These are phyloP conservation scores for Drosophila rellima DNA, from an alignment of 2,888 invertebrate genomes.

Conservation along the genomic window DNA sequence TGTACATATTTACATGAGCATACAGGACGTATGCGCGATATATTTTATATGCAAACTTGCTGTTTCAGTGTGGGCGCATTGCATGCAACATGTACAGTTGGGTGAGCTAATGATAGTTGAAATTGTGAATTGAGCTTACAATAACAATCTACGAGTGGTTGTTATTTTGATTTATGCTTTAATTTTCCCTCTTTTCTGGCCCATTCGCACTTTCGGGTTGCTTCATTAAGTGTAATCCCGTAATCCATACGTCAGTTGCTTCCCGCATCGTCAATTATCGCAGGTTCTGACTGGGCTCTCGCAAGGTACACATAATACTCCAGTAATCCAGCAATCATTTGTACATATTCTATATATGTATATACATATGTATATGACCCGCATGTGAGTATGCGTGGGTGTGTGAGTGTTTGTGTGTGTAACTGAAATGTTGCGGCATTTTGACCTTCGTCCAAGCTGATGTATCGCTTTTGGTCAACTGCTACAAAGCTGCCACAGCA, in stretches of 20 bases:
- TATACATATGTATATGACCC: conserved; percentile 28
- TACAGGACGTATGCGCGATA: conserved; percentile 24
- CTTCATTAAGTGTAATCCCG: conserved; percentile 53
- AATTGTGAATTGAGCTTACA: background rate
- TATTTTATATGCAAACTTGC: conserved; percentile 6
- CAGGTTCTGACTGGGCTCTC: background rate
- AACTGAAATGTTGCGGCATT: conserved; percentile 36
- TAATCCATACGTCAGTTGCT: conserved; percentile 46
- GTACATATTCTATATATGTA: background rate
- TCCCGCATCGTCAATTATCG: conserved; percentile 41
- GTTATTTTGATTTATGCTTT: conserved; percentile 6
- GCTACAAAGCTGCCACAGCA: conserved; percentile 24
- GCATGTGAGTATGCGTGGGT: conserved; percentile 27
- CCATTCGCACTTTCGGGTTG: conserved; percentile 4
- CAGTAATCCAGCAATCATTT: conserved; percentile 6
- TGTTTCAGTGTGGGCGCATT: conserved; percentile 4
- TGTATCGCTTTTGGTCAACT: conserved; percentile 16
- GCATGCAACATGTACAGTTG: conserved; percentile 49
- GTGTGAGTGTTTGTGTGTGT: conserved; percentile 1
- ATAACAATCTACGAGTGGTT: background rate
- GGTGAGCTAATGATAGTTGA: conserved; percentile 27
- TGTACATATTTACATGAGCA: background rate
- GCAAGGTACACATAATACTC: conserved; percentile 12
- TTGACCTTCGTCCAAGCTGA: conserved; percentile 46
- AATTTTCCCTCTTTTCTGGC: conserved; percentile 4